A percentile compares a stretch with the other conserved stretches of the same genome.
phyloP scores from a whole-genome alignment of 2,888 invertebrate genomes.

The Nematopogon swammerdamellus region DNA sequence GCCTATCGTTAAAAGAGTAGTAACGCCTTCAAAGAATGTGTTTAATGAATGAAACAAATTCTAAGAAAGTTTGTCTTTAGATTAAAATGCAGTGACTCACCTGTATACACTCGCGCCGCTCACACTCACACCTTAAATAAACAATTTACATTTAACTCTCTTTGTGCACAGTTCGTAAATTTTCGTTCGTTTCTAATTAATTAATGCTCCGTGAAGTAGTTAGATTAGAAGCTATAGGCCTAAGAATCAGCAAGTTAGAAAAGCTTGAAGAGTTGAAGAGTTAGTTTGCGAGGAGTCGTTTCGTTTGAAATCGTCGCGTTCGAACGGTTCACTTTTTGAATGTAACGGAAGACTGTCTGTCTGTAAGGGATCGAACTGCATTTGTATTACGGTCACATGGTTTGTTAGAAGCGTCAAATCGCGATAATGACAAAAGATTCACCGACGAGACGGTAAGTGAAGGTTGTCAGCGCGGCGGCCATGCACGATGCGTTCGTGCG shows the following conservation, averaged over 20 bases:
- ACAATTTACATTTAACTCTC: background rate
- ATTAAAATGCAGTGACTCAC: background rate
- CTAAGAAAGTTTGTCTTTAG: too few species aligned
- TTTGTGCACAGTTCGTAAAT: background rate
- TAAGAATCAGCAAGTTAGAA: background rate
- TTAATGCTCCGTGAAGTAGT: background rate
- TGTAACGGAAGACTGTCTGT: background rate
- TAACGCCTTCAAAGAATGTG: too few species aligned
- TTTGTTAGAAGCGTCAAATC: background rate
- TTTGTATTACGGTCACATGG: too few species aligned
- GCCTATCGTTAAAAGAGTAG: too few species aligned
- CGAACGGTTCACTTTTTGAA: background rate
- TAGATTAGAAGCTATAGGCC: too few species aligned
- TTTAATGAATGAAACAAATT: too few species aligned
- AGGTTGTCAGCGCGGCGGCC: background rate
- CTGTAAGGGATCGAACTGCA: background rate
- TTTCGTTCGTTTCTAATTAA: background rate
- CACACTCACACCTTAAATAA: background rate
- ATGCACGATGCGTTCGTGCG: background rate
- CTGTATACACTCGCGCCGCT: background rate
- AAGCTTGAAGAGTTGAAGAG: background rate
- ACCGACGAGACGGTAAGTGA: too few species aligned
- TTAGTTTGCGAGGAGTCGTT: background rate
- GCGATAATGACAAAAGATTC: background rate
- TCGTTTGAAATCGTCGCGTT: background rate